Evolutionary conservation across 2,113 vertebrate genomes (phyloP).

Genomic region (Heterotilapia buettikoferi): DNA sequence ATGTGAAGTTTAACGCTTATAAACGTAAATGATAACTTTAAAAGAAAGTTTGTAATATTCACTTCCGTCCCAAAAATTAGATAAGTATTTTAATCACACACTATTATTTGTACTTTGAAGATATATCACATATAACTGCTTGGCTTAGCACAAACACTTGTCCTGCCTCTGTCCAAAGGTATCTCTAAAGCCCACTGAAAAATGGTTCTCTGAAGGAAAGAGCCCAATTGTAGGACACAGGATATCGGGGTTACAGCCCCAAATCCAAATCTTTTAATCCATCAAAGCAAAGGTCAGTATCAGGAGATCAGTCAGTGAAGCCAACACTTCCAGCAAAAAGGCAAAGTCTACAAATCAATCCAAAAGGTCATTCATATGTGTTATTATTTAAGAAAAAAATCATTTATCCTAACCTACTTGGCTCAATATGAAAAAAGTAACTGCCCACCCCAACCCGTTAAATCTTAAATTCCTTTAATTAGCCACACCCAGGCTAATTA

Average conservation of each 20-base stretch:
- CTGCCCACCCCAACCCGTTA: fast-evolving
- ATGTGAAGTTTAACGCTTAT: neutral
- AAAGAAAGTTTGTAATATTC: neutral
- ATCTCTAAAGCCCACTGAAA: neutral
- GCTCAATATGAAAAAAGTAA: neutral
- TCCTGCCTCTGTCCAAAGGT: neutral
- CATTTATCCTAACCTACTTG: neutral
- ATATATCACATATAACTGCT: neutral
- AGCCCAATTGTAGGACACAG: fast-evolving
- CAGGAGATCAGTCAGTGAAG: neutral
- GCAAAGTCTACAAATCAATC: neutral
- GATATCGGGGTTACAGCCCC: neutral
- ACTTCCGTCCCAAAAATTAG: fast-evolving
- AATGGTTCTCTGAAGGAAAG: neutral
- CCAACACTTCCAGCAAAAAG: neutral
- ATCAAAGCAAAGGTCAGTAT: neutral
- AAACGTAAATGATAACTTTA: neutral
- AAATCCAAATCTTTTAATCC: neutral
- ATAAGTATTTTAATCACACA: neutral
- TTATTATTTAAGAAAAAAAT: neutral
- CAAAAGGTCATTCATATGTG: neutral
- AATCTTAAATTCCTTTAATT: neutral
- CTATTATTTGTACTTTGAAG: neutral
- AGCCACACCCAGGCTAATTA: neutral
- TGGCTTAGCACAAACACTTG: neutral